Evolutionary conservation across 2,797 vertebrate species (phyloP).

Genomic region (Anisognathus igniventris): DNA sequence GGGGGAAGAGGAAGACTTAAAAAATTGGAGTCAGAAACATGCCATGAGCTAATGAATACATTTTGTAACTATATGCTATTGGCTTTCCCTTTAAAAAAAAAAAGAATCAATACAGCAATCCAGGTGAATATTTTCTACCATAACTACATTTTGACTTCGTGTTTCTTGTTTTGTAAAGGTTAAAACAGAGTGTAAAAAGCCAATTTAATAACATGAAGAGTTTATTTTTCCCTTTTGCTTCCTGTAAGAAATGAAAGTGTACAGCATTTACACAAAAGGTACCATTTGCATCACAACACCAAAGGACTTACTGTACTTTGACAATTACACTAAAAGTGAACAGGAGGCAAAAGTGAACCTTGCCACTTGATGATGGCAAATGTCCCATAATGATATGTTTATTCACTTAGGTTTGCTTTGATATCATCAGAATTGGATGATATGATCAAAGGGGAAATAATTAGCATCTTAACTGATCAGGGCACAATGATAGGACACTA

Average conservation of each 20-base stretch:
- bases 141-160: conserved; percentile 71
- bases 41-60: conserved; percentile 2
- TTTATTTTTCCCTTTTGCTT: conserved; percentile 51
- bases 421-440: conserved; percentile 39
- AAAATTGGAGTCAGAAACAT: conserved; percentile 11
- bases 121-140: conserved; percentile 75
- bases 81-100: conserved; percentile 67
- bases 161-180: conserved; percentile 70
- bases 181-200: conserved; percentile 59
- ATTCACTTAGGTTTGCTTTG: conserved; percentile 48
- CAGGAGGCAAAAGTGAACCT: conserved; percentile 56
- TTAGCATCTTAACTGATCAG: conserved; percentile 66
- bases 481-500: conserved; percentile 16
- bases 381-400: conserved; percentile 58
- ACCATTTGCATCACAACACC: conserved; percentile 26
- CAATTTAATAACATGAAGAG: conserved; percentile 42
- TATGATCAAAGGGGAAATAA: conserved; percentile 68
- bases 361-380: conserved; percentile 55
- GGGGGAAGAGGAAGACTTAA: neutral
- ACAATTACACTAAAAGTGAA: conserved; percentile 51
- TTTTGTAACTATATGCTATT: conserved; percentile 61
- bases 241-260: conserved; percentile 35
- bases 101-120: conserved; percentile 66
- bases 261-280: conserved; percentile 39
- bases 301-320: conserved; percentile 22